Conservation (phyloP, 2,888 invertebrate species). For the Eucera pruinosa region DNA sequence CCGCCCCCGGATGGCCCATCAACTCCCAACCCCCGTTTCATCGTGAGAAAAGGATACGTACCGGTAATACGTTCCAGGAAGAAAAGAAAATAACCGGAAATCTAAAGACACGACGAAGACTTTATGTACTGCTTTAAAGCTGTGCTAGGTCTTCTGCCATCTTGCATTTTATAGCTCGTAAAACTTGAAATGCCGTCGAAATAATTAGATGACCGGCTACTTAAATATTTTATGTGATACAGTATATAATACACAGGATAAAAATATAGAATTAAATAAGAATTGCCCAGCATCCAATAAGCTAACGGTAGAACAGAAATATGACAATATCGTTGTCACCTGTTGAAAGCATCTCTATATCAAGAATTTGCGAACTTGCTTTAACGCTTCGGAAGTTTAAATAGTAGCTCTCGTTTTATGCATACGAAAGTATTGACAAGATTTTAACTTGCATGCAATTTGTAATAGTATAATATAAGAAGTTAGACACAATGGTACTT, state of each 20-base stretch:
- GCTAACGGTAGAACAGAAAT: neutral
- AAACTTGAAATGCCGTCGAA: neutral
- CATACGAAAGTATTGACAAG: neutral
- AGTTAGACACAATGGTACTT: neutral
- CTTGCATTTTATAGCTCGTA: neutral
- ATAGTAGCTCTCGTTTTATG: neutral
- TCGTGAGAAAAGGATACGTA: slow-evolving; percentile 33
- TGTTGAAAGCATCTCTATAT: slow-evolving; percentile 36
- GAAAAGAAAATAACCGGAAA: slow-evolving; percentile 35
- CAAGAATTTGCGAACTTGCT: neutral
- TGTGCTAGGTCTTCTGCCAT: neutral
- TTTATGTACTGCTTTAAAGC: slow-evolving; percentile 7
- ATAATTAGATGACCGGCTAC: neutral
- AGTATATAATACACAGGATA: neutral
- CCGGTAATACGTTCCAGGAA: slow-evolving; percentile 36
- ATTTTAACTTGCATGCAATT: neutral
- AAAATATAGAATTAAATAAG: too few species aligned
- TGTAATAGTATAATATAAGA: neutral
- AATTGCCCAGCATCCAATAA: too few species aligned
- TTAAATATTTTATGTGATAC: neutral
- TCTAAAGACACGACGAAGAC: slow-evolving; percentile 24
- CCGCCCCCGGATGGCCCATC: slow-evolving; percentile 64
- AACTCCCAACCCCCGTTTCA: slow-evolving; percentile 53
- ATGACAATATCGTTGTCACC: slow-evolving; percentile 29
- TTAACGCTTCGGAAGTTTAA: neutral